Evolutionary conservation across 2,888 invertebrate genomes (phyloP).

Genomic region (Petrophora chlorosata): DNA sequence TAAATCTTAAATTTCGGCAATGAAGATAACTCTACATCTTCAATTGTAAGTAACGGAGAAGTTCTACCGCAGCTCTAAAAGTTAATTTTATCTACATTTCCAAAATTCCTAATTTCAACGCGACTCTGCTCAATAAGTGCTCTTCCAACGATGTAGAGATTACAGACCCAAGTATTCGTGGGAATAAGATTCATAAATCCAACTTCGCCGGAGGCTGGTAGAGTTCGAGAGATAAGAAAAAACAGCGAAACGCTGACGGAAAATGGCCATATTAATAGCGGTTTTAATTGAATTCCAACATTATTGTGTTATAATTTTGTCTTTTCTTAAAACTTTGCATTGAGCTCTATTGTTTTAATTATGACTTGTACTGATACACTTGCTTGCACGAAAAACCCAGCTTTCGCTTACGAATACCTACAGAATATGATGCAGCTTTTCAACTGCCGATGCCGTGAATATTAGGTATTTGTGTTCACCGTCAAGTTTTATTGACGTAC

Average conservation of each 20-base stretch:
- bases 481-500: no score
- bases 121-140: conserved; percentile 12
- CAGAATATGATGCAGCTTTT: no score
- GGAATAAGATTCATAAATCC: conserved; percentile 27
- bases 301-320: conserved; percentile 6
- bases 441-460: no score
- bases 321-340: no score
- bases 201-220: conserved; percentile 25
- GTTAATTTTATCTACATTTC: conserved; percentile 9
- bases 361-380: no score
- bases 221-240: conserved; percentile 26
- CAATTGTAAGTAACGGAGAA: not conserved
- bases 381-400: no score
- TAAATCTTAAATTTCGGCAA: no score
- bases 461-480: no score
- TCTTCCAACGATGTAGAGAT: conserved; percentile 20
- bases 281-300: conserved; percentile 10
- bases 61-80: not conserved
- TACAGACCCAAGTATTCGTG: conserved; percentile 20
- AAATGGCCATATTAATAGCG: conserved; percentile 1
- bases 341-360: no score
- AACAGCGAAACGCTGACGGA: conserved; percentile 1
- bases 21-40: not conserved
- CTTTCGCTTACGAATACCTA: no score
- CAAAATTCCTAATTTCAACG: conserved; percentile 7